Conservation (phyloP, 1,140 invertebrate genomes). For the Matsumurasca onukii region DNA sequence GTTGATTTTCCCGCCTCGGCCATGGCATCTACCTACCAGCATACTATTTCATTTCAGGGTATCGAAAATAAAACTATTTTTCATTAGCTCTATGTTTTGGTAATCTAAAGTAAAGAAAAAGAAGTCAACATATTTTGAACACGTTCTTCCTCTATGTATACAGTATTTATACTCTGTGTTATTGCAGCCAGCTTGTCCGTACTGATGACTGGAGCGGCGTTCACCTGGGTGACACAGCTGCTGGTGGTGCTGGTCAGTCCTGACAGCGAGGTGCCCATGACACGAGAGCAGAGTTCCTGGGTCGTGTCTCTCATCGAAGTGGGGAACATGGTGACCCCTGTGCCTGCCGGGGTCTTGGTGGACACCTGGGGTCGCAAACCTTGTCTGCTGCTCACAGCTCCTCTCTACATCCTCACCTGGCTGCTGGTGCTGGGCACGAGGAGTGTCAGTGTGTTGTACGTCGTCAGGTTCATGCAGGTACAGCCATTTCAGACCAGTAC, state of each 20-base stretch:
- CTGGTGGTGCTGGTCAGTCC: conserved; percentile 55
- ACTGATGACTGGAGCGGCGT: conserved; percentile 56
- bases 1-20: too few relatives aligned
- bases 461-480: conserved; percentile 45
- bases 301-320: conserved; percentile 51
- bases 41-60: too few relatives aligned
- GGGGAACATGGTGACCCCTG: conserved; percentile 29
- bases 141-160: too few relatives aligned
- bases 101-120: too few relatives aligned
- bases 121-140: too few relatives aligned
- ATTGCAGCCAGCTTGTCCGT: conserved; percentile 35
- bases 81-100: too few relatives aligned
- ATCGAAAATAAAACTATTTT: too few relatives aligned
- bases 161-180: not conserved
- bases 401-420: conserved; percentile 77
- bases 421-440: conserved; percentile 64
- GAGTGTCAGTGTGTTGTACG: conserved; percentile 46
- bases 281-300: conserved; percentile 34
- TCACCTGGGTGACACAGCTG: conserved; percentile 75
- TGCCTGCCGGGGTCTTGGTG: conserved; percentile 54
- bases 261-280: conserved; percentile 29
- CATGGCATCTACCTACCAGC: too few relatives aligned
- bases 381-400: conserved; percentile 64
- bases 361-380: conserved; percentile 72
- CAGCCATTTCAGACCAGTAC: too few relatives aligned